Conservation (phyloP, 2,797 vertebrate genomes). For the Morelia viridis region DNA sequence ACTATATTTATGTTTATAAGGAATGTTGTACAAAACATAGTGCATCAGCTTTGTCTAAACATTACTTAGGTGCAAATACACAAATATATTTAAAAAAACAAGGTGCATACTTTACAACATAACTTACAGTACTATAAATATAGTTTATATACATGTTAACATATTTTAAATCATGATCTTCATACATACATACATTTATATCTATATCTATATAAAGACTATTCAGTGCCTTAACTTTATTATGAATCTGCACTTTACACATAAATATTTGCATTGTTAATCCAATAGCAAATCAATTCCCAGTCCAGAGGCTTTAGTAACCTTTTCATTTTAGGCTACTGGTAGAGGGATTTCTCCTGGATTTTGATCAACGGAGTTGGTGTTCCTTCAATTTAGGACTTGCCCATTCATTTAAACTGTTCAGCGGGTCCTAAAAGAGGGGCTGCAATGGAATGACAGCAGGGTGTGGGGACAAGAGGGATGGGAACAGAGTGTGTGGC, state of each 20-base stretch:
- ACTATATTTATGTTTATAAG: constrained; percentile 78
- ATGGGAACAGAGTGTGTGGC: constrained; percentile 75
- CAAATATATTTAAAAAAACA: constrained; percentile 71
- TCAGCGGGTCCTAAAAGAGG: constrained; percentile 72
- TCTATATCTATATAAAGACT: constrained; percentile 42
- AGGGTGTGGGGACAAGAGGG: constrained; percentile 76
- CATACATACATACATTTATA: constrained; percentile 69
- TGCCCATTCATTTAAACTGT: not conserved
- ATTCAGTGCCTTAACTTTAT: constrained; percentile 72
- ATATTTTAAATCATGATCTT: constrained; percentile 73
- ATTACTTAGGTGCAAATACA: constrained; percentile 80
- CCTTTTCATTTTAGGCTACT: constrained; percentile 28
- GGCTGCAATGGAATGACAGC: constrained; percentile 82
- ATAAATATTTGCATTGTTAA: constrained; percentile 62
- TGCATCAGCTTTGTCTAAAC: constrained; percentile 78
- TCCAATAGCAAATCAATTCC: constrained; percentile 64
- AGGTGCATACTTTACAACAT: constrained; percentile 76
- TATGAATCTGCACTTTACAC: constrained; percentile 60
- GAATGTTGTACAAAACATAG: constrained; percentile 81
- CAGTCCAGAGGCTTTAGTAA: constrained; percentile 17
- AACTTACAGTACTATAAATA: constrained; percentile 79
- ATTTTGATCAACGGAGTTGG: not conserved
- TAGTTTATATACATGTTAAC: constrained; percentile 78
- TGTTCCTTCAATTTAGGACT: not conserved
- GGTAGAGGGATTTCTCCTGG: constrained; percentile 12